Base-by-base conservation (phyloP, 2,888 invertebrate species). In the Agrochola macilenta region DNA sequence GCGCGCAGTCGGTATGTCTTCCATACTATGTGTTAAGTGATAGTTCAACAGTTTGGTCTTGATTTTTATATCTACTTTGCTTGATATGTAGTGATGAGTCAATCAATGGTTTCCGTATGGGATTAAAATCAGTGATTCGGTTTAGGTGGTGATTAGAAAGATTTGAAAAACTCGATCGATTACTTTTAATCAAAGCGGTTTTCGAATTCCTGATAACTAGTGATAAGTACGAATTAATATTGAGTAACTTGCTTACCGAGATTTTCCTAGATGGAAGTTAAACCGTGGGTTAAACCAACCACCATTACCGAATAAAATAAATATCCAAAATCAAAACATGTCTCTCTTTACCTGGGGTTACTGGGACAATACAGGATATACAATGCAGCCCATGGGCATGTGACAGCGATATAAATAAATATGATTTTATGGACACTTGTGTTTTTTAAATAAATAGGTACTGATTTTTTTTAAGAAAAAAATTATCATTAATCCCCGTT, bases 1-100 rank as follows among this genome's bases (percentile, higher is more conserved):
- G 14, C 89, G 86, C 61, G 78, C 88, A 76, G 81, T 87, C 35
- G 90, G 93, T 92, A 83, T 83, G 90, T 84, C 20, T 57, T 9
- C 26, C 39, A 23, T 52, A 9, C 0, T 11, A 5, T 12, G 30
- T 61, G 9, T 23, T 35, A 12, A 0, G 52, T 73, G 30, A 14
- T 64, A 26, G 8, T 70, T 26, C 26, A 61, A 60, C 8, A 65
- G 14, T n/a, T 17, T 17, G 9, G 20, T 80, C 46, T 54, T 2
- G 26, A 81, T 54, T 26, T 73, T 54, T 35, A 43, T 23, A 35
- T 49, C 12, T 11, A 8, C 5, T 43, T 43, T 65, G 4, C 8
- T 49, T 2, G 5, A 2, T 20, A 54, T 3, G 17, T 12, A 11
- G 8, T 26, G 14, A n/a, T 54, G 49, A 58, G n/a, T 14, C 30